Conservation (phyloP, 2,797 vertebrate genomes). For the Leucoraja ocellata region DNA sequence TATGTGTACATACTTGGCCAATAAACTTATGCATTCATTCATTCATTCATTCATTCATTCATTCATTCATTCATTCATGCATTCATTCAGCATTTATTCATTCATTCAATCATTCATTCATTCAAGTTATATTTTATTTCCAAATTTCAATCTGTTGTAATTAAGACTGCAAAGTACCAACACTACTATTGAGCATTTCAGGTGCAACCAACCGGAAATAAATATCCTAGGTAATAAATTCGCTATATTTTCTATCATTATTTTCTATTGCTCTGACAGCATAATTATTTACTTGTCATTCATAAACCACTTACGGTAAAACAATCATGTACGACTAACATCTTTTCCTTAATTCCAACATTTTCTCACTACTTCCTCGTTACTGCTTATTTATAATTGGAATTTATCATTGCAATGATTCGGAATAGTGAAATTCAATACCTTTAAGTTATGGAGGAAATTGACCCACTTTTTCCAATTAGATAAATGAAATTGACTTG, state of each 20-base stretch:
- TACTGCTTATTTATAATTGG: not conserved
- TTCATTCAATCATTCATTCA: no score
- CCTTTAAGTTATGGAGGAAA: not conserved
- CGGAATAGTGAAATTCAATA: conserved; percentile 12
- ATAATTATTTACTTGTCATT: not conserved
- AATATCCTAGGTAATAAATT: not conserved
- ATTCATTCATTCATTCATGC: no score
- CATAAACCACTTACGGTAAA: not conserved
- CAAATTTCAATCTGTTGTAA: not conserved
- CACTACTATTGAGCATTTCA: no score
- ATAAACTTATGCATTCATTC: no score
- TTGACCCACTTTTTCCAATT: conserved; percentile 22
- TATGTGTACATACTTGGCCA: no score
- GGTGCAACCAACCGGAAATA: no score
- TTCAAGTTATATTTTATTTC: not conserved
- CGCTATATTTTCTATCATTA: not conserved
- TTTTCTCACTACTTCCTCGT: not conserved
- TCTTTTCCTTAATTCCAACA: not conserved
- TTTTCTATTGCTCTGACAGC: not conserved
- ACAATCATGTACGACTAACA: not conserved
- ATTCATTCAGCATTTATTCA: no score
- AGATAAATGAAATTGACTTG: not conserved
- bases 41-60: no score
- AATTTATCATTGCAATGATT: not conserved
- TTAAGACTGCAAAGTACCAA: no score